phyloP scores from a whole-genome alignment of 2,113 vertebrate genomes.

The Beaufortia kweichowensis region DNA sequence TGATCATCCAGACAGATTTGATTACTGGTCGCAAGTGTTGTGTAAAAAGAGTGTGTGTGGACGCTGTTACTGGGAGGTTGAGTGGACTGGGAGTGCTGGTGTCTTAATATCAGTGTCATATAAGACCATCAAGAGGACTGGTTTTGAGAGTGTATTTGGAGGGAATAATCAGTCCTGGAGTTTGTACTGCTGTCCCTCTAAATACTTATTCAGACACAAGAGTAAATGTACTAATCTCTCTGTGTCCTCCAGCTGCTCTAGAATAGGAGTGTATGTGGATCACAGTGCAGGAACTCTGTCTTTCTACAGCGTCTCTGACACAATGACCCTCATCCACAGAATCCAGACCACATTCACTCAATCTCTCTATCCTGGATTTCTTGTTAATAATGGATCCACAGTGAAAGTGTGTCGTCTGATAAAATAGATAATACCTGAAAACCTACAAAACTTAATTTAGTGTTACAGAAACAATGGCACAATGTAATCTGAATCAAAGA shows the following conservation, averaged over 20 bases:
- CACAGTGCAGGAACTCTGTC: not conserved
- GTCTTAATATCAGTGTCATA: slow-evolving; percentile 1
- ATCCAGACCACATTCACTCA: not conserved
- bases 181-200: not conserved
- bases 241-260: not conserved
- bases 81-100: not conserved
- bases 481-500: too few species aligned
- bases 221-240: not conserved
- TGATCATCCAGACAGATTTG: slow-evolving; percentile 6
- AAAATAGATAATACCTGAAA: too few species aligned
- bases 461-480: too few species aligned
- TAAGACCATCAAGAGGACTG: not conserved
- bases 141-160: not conserved
- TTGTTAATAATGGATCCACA: not conserved
- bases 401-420: not conserved
- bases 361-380: slow-evolving; percentile 4
- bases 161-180: not conserved
- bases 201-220: not conserved
- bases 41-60: not conserved
- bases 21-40: not conserved
- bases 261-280: slow-evolving; percentile 12
- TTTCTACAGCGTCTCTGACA: not conserved
- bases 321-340: slow-evolving; percentile 2
- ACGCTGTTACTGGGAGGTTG: slow-evolving; percentile 16
- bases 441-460: too few species aligned